Evolutionary conservation across 2,888 invertebrate species (phyloP).

Genomic region (Cryptocephalus moraei): DNA sequence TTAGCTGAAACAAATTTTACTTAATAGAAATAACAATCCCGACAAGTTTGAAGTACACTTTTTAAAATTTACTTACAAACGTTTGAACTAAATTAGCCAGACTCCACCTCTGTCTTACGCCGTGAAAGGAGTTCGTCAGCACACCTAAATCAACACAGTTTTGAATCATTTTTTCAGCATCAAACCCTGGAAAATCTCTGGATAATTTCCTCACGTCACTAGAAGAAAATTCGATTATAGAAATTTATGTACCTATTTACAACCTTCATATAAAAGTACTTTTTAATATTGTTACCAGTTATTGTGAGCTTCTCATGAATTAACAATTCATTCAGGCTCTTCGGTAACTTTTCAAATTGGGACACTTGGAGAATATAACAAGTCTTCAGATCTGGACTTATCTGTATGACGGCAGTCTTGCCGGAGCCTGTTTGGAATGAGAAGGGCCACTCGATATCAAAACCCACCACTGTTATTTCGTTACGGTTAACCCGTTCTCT

Average conservation of each 20-base stretch:
- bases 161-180: slow-evolving; percentile 42
- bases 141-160: slow-evolving; percentile 50
- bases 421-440: slow-evolving; percentile 48
- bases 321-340: slow-evolving; percentile 43
- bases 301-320: slow-evolving; percentile 47
- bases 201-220: slow-evolving; percentile 54
- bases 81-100: slow-evolving; percentile 46
- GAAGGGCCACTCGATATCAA: slow-evolving; percentile 60
- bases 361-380: slow-evolving; percentile 51
- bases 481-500: no score
- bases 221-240: slow-evolving; percentile 13
- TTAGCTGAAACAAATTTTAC: slow-evolving; percentile 34
- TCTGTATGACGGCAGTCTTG: slow-evolving; percentile 51
- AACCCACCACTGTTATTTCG: slow-evolving; percentile 45
- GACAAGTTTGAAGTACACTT: neutral
- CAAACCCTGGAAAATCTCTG: slow-evolving; percentile 49
- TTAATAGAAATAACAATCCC: neutral
- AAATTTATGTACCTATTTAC: neutral
- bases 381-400: slow-evolving; percentile 46
- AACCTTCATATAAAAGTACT: slow-evolving; percentile 34
- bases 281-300: slow-evolving; percentile 54
- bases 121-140: slow-evolving; percentile 45
- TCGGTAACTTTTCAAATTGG: slow-evolving; percentile 46
- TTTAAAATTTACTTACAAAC: slow-evolving; percentile 36
- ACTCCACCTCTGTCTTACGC: slow-evolving; percentile 47